These are phyloP conservation scores for Hydropotes inermis DNA, from an alignment of 2,113 vertebrate species.

Conservation along the genomic window DNA sequence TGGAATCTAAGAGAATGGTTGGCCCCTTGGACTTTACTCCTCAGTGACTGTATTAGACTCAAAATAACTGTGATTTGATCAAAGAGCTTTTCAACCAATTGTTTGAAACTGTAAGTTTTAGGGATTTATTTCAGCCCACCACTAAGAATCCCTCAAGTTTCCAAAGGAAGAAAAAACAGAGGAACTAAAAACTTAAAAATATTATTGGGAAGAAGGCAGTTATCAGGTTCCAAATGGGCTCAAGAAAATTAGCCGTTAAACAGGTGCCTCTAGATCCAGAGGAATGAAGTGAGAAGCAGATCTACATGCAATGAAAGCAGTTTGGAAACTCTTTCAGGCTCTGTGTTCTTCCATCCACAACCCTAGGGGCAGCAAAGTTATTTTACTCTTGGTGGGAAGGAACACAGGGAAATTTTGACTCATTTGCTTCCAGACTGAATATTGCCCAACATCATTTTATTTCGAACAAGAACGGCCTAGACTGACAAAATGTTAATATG, in stretches of 20 bases:
- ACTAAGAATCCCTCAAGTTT: background rate
- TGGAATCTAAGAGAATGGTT: background rate
- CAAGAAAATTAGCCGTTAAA: background rate
- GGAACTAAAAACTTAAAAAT: background rate
- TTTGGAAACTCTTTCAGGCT: background rate
- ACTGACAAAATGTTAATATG: background rate
- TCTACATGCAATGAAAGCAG: background rate
- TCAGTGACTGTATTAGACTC: background rate
- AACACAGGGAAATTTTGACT: background rate
- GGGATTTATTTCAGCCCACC: background rate
- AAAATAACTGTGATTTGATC: background rate
- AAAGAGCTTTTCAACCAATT: constrained; percentile 19
- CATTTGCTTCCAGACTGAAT: background rate
- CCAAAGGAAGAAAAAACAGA: background rate
- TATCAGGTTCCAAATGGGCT: background rate
- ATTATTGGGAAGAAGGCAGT: background rate
- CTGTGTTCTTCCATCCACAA: background rate
- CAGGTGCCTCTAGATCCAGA: background rate
- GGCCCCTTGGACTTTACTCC: background rate
- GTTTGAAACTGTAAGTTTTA: background rate
- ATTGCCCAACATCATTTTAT: background rate
- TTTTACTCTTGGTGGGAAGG: background rate
- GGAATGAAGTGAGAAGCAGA: background rate
- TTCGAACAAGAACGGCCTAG: background rate
- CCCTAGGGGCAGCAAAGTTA: background rate